Evolutionary conservation across 2,113 vertebrate species (phyloP).

Genomic region (Myrmecophaga tridactyla): DNA sequence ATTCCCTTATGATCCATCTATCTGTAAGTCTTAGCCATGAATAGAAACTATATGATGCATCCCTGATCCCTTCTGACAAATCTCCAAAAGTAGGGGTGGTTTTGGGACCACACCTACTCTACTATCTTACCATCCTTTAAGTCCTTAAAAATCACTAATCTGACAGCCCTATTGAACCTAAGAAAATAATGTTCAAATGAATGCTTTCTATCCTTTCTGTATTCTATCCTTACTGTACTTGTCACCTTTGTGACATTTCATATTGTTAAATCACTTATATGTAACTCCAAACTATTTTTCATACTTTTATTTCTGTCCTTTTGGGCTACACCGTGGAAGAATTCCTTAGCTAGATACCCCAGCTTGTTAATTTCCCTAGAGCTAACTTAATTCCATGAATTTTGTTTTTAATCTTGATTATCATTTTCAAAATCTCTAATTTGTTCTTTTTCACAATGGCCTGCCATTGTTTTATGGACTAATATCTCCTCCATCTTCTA

Average conservation of each 20-base stretch:
- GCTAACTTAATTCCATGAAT: background rate
- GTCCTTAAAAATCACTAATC: background rate
- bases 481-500: background rate
- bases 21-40: background rate
- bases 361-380: background rate
- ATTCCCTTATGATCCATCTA: background rate
- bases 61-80: background rate
- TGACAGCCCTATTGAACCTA: background rate
- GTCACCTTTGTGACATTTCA: background rate
- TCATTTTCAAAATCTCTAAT: constrained; percentile 5
- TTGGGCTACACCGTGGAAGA: background rate
- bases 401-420: background rate
- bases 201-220: background rate
- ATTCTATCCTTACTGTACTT: background rate
- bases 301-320: background rate
- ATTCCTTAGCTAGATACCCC: background rate
- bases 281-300: background rate
- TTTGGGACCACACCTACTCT: background rate
- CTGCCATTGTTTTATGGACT: background rate
- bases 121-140: background rate
- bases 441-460: background rate
- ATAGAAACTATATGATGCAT: background rate
- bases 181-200: constrained; percentile 15
- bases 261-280: background rate
- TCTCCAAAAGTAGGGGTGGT: background rate